A percentile compares a stretch with the other conserved stretches of the same genome.
phyloP scores from a whole-genome alignment of 2,888 invertebrate species.

The Cetonia aurata region DNA sequence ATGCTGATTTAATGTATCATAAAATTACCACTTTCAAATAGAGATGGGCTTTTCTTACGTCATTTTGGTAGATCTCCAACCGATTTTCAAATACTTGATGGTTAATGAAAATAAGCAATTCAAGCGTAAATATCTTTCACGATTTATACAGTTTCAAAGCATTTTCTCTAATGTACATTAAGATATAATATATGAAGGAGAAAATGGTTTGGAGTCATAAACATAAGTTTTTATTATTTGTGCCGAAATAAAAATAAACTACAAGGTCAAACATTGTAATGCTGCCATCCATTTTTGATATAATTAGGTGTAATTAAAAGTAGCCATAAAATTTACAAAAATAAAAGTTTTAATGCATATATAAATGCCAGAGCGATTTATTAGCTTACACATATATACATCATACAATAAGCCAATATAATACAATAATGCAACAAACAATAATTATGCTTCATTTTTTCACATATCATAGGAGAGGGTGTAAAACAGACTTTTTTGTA shows the following conservation, averaged over 20 bases:
- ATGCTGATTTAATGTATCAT: slow-evolving; percentile 22
- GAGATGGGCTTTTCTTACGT: neutral
- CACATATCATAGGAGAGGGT: slow-evolving; percentile 52
- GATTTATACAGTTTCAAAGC: neutral
- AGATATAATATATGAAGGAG: neutral
- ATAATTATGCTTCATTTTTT: neutral
- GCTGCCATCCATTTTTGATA: no score
- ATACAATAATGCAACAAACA: neutral
- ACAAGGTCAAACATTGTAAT: no score
- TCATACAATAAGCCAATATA: neutral
- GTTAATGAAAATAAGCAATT: slow-evolving; percentile 19
- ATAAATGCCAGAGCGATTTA: no score
- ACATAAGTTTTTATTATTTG: neutral
- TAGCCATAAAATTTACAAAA: neutral
- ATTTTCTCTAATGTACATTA: neutral
- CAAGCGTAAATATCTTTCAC: slow-evolving; percentile 17
- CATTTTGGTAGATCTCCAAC: neutral
- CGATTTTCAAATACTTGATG: slow-evolving; percentile 21
- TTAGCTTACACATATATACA: no score
- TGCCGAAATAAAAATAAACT: no score
- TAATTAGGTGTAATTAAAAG: neutral
- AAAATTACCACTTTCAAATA: slow-evolving; percentile 34
- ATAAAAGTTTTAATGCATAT: neutral
- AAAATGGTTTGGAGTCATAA: no score
- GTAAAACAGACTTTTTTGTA: slow-evolving; percentile 50